Evolutionary conservation across 2,113 vertebrate genomes (phyloP), one percentile per base, ranked within the genome.

Genomic region (Meleagris gallopavo): DNA sequence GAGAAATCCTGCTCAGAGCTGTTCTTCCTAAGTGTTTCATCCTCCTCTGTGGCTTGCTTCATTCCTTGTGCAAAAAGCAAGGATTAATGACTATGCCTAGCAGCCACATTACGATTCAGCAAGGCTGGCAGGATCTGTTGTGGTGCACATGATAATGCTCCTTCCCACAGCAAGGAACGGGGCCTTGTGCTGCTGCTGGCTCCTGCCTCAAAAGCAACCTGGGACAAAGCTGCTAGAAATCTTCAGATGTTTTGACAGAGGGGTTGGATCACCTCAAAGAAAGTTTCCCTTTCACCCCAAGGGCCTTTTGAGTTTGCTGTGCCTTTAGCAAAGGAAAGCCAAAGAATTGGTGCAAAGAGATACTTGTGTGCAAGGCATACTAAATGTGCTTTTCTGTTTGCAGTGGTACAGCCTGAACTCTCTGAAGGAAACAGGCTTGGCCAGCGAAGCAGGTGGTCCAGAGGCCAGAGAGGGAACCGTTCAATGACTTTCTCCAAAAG

Each of bases 381-480:
- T 93, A 94, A 97, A 82, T 24, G 21, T 83, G 69, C 75, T 95
- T 93, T 94, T 97, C 97, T 97, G 86, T 97, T 96, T 78, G 74
- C 94, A 20, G 9, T 40, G 71, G 96, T 97, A 97, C 96, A 97
- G 96, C 83, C 95, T 95, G 97, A 96, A 96, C 94, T 95, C 94
- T 92, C 74, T 34, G 88, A 92, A 98, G 95, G 96, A 98, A 98
- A 90, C 91, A 60, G 65, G 54, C 38, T 88, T 82, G 90, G 96
- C 97, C 97, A 98, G 94, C 93, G 96, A 95, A 95, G 97, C 97
- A 98, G 97, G 97, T 97, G 97, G 97, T 97, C 97, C 94, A 84
- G 71, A 86, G 75, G 70, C 92, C 96, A 91, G 96, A 97, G 93
- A 86, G 84, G 41, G 41, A 86, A 66, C 86, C 74, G 89, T 96